Conservation (phyloP, 1,140 invertebrate genomes). For the Parapsyche elsis region DNA sequence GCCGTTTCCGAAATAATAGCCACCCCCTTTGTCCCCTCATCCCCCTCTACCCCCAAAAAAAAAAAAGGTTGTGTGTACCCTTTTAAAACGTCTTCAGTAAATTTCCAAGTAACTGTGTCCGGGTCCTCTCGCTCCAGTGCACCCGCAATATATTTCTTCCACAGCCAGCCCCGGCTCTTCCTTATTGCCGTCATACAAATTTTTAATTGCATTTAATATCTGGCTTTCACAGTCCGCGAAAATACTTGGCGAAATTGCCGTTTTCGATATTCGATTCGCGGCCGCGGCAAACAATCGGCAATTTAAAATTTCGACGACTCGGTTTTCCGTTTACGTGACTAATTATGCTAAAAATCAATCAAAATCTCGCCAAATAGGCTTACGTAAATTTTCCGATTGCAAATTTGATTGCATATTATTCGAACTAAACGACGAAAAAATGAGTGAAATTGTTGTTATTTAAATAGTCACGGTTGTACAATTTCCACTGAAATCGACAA, state of each 20-base stretch:
- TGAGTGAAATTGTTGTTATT: no score
- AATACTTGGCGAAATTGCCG: not conserved
- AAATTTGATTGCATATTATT: no score
- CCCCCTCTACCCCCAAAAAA: not conserved
- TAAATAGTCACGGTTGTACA: no score
- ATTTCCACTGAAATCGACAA: no score
- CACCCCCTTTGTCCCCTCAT: not conserved
- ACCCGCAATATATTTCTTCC: slow-evolving; percentile 47
- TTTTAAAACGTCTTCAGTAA: slow-evolving; percentile 44
- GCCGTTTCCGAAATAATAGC: slow-evolving; percentile 32
- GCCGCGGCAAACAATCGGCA: not conserved
- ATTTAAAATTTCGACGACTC: not conserved
- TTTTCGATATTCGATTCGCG: not conserved
- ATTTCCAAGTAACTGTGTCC: slow-evolving; percentile 34
- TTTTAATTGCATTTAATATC: slow-evolving; percentile 44
- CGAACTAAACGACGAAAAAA: no score
- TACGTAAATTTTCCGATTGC: no score
- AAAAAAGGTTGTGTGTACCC: slow-evolving; percentile 27
- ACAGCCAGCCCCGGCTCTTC: slow-evolving; percentile 13
- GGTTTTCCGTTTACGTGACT: not conserved
- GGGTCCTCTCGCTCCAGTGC: slow-evolving; percentile 43
- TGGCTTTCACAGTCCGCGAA: slow-evolving; percentile 10
- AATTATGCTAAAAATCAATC: no score
- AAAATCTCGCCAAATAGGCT: no score
- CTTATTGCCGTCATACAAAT: slow-evolving; percentile 38